Percentiles rank a stretch among this genome's conserved stretches.
Conservation (phyloP, 2,797 vertebrate species). For the Cossypha caffra region DNA sequence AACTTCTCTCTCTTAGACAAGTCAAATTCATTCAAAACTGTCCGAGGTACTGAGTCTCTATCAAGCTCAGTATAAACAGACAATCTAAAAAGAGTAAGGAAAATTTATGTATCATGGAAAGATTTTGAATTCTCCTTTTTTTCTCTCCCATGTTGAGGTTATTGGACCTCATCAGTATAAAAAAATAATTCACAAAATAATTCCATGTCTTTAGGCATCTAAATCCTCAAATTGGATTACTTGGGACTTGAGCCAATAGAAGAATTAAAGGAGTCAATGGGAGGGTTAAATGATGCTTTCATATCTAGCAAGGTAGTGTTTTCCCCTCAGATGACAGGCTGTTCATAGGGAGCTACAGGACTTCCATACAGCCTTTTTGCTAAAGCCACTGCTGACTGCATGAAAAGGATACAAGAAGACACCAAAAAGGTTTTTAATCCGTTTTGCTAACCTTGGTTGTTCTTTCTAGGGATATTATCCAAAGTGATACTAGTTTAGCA, state of each 20-base stretch:
- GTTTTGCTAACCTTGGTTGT: background rate
- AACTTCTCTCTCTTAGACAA: background rate
- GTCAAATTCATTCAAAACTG: background rate
- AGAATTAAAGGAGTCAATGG: background rate
- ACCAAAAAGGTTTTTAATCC: background rate
- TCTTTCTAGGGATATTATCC: background rate
- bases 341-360: background rate
- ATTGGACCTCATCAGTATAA: background rate
- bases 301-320: background rate
- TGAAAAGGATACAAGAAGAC: background rate
- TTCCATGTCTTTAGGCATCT: background rate
- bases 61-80: background rate
- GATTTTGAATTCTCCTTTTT: background rate
- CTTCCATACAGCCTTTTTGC: background rate
- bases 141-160: background rate
- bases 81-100: background rate
- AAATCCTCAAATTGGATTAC: background rate
- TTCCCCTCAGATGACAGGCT: background rate
- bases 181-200: background rate
- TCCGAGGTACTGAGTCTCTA: background rate
- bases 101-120: background rate
- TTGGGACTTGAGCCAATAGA: background rate
- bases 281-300: background rate
- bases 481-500: background rate
- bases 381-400: background rate